These are phyloP conservation scores for Drusus annulatus DNA, from an alignment of 1,140 invertebrate species.

Conservation along the genomic window DNA sequence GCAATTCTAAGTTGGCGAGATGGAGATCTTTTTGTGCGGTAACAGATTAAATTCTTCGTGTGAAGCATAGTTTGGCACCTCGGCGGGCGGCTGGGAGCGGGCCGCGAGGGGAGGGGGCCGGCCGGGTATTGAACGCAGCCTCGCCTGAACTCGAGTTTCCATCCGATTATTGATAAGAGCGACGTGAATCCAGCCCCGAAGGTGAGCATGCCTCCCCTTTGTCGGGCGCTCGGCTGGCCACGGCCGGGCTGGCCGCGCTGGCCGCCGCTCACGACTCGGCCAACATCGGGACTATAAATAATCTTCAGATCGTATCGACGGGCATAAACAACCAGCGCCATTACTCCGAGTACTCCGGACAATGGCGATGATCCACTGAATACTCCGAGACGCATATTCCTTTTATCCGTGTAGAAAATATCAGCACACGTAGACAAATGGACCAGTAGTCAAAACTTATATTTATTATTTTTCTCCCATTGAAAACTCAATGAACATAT, in stretches of 20 bases:
- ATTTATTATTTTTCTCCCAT: too few species aligned
- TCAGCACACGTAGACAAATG: too few species aligned
- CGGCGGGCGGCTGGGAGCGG: too few species aligned
- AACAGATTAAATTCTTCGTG: too few species aligned
- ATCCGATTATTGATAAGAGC: constrained; percentile 30
- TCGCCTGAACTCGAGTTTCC: constrained; percentile 2
- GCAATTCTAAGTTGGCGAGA: too few species aligned
- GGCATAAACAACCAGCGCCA: constrained; percentile 28
- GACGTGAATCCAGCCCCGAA: constrained; percentile 16
- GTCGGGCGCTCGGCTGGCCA: background rate
- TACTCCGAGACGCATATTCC: constrained; percentile 1
- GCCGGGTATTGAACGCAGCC: background rate
- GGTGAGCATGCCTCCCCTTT: constrained; percentile 17
- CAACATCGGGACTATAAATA: constrained; percentile 34
- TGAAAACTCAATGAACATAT: too few species aligned
- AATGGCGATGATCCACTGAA: constrained; percentile 7
- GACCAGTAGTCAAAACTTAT: too few species aligned
- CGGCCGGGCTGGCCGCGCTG: too few species aligned
- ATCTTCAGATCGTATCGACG: constrained; percentile 31
- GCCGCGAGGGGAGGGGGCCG: background rate
- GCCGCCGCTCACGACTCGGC: constrained; percentile 14
- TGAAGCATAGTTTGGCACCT: too few species aligned
- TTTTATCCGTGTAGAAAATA: background rate
- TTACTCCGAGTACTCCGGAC: constrained; percentile 3
- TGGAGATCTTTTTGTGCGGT: too few species aligned